A percentile compares a stretch with the other conserved stretches of the same genome.
Conservation (phyloP, 1,140 invertebrate genomes). For the Fopius arisanus region DNA sequence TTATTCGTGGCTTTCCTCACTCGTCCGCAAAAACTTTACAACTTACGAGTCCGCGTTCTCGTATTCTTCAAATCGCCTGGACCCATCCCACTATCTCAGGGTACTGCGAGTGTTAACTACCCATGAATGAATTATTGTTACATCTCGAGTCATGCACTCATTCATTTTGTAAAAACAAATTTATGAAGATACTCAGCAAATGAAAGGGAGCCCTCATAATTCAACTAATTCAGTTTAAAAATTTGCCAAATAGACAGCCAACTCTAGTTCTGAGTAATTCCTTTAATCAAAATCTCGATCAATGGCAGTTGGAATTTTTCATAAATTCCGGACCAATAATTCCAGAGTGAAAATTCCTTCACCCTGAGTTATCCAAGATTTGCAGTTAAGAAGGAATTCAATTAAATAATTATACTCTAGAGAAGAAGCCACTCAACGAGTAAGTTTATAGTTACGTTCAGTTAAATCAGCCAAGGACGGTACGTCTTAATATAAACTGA, state of each 20-base stretch:
- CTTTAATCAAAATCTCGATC: too few species aligned
- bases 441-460: conserved; percentile 59
- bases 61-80: conserved; percentile 7
- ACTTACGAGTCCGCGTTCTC: conserved; percentile 33
- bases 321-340: too few species aligned
- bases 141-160: neutral
- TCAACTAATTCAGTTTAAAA: too few species aligned
- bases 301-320: too few species aligned
- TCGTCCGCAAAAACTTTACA: conserved; percentile 37
- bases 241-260: too few species aligned
- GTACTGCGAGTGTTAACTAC: conserved; percentile 34
- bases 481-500: conserved; percentile 64
- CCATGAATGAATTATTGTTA: conserved; percentile 38
- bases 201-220: neutral
- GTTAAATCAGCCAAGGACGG: conserved; percentile 52
- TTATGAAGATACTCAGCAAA: neutral
- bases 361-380: conserved; percentile 29
- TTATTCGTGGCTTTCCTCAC: neutral
- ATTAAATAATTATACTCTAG: conserved; percentile 61
- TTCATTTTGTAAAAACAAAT: neutral
- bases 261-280: too few species aligned
- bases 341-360: neutral
- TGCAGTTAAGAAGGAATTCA: conserved; percentile 54
- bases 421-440: conserved; percentile 42
- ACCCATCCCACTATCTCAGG: neutral